phyloP scores from a whole-genome alignment of 2,888 invertebrate species.

The Bombylius major region DNA sequence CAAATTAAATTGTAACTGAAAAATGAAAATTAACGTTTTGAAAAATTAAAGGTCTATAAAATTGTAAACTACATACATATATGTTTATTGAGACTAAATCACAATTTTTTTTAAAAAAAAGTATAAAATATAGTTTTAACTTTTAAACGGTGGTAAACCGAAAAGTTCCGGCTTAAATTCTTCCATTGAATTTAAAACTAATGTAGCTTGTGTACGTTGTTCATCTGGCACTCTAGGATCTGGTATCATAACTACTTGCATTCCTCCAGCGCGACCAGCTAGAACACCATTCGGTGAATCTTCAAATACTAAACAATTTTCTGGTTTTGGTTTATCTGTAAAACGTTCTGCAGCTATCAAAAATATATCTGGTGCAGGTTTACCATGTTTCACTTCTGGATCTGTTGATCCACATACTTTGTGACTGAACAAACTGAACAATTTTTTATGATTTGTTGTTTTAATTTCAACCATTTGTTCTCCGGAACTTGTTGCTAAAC shows the following conservation, averaged over 20 bases:
- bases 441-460: constrained; percentile 46
- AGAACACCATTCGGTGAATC: constrained; percentile 84
- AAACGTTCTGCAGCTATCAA: constrained; percentile 64
- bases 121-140: not conserved
- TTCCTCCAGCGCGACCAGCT: constrained; percentile 64
- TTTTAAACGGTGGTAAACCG: constrained; percentile 60
- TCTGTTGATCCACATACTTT: constrained; percentile 66
- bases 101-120: too few relatives aligned
- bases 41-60: too few relatives aligned
- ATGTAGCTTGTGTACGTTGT: constrained; percentile 46
- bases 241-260: constrained; percentile 79
- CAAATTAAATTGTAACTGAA: too few relatives aligned
- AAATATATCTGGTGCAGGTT: constrained; percentile 84
- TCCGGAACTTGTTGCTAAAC: constrained; percentile 78
- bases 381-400: constrained; percentile 71
- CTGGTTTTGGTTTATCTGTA: constrained; percentile 48
- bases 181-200: constrained; percentile 58
- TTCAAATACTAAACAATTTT: constrained; percentile 69
- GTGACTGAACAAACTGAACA: constrained; percentile 60
- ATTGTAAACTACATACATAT: too few relatives aligned
- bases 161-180: constrained; percentile 73
- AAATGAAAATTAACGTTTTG: too few relatives aligned
- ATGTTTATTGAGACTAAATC: too few relatives aligned
- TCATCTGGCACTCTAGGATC: constrained; percentile 43
- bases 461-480: constrained; percentile 58